These are phyloP conservation scores for Pipa parva DNA, from an alignment of 2,113 vertebrate genomes.

Conservation along the genomic window DNA sequence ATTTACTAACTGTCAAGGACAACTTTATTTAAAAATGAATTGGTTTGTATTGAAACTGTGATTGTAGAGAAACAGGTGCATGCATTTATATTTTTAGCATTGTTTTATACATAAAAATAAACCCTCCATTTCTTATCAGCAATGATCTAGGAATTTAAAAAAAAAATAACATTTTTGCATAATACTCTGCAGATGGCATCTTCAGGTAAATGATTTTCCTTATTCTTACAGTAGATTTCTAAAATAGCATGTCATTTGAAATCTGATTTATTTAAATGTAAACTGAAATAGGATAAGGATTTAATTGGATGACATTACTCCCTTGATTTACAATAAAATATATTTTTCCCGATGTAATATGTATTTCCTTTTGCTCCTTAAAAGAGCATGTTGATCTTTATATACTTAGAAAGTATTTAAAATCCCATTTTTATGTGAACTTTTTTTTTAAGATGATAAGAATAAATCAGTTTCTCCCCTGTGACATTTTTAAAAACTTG, in stretches of 20 bases:
- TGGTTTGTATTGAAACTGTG: background rate
- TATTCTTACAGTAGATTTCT: conserved; percentile 26
- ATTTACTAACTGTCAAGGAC: too few species aligned
- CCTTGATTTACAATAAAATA: conserved; percentile 34
- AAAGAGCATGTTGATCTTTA: conserved; percentile 20
- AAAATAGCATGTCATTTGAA: conserved; percentile 12
- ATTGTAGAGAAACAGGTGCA: background rate
- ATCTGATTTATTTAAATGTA: conserved; percentile 31
- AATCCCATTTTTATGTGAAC: conserved; percentile 34
- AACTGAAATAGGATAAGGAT: conserved; percentile 31
- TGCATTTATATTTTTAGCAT: background rate
- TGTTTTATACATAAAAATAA: conserved; percentile 8
- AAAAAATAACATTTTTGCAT: conserved; percentile 14
- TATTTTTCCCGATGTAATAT: conserved; percentile 22
- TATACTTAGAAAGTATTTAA: conserved; percentile 33
- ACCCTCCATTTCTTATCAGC: background rate
- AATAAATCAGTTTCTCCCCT: conserved; percentile 36
- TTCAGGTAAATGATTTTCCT: conserved; percentile 25
- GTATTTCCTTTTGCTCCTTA: background rate
- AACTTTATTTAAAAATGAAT: background rate
- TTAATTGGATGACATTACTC: conserved; percentile 36
- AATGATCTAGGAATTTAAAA: background rate
- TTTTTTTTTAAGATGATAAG: conserved; percentile 38
- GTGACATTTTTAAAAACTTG: conserved; percentile 44
- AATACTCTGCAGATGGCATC: conserved; percentile 24